These are phyloP conservation scores for Pseudotriccus pelzelni DNA, from an alignment of 2,797 vertebrate species.

Conservation along the genomic window DNA sequence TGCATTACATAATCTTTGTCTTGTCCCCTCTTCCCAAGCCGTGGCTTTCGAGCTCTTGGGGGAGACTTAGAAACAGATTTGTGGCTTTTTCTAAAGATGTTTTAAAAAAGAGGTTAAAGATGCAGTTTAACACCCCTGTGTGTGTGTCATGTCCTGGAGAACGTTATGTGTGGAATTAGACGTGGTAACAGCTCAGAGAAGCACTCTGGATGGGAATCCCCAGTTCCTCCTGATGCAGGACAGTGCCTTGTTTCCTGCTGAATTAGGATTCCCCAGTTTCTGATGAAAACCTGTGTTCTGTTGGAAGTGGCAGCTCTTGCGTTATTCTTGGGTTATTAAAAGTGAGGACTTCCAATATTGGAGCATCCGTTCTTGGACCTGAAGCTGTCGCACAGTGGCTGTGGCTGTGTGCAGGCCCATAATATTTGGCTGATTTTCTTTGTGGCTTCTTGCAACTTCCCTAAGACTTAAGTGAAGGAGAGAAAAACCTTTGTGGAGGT, in stretches of 20 bases:
- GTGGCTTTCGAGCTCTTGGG: neutral
- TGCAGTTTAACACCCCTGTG: neutral
- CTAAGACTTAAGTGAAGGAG: neutral
- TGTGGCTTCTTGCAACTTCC: neutral
- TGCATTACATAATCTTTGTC: constrained; percentile 67
- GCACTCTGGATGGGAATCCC: accelerated
- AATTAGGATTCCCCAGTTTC: neutral
- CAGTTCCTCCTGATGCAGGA: neutral
- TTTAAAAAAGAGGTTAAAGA: neutral
- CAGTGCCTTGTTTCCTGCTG: neutral
- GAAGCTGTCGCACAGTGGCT: neutral
- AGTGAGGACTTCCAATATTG: neutral
- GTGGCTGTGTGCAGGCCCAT: too few species aligned
- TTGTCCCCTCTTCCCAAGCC: neutral
- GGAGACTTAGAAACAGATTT: constrained; percentile 1
- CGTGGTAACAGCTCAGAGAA: accelerated
- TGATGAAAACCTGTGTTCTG: neutral
- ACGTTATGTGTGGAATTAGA: neutral
- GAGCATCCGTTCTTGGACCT: neutral
- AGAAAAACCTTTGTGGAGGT: neutral
- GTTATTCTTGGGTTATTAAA: neutral
- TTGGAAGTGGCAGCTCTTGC: neutral
- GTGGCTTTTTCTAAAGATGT: neutral
- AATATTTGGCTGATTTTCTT: neutral
- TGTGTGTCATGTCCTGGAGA: neutral